Percentiles rank a stretch among this genome's conserved stretches.
These are phyloP conservation scores for Amazonetta brasiliensis DNA, from an alignment of 2,797 vertebrate species.

Conservation along the genomic window DNA sequence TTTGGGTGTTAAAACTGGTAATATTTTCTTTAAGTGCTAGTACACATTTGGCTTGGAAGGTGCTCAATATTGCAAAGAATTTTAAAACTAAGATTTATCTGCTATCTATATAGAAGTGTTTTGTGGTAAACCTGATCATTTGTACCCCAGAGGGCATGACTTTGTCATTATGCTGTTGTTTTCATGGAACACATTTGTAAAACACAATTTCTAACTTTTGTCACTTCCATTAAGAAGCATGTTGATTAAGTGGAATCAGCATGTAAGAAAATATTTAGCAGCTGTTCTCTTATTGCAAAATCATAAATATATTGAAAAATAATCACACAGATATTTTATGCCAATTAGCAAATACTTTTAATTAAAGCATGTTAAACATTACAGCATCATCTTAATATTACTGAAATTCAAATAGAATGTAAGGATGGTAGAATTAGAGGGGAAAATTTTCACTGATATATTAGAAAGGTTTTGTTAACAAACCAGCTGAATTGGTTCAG, in stretches of 20 bases:
- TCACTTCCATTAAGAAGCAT: constrained; percentile 43
- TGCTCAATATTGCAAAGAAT: constrained; percentile 6
- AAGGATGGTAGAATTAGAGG: background rate
- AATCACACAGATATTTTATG: constrained; percentile 71
- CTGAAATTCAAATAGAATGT: constrained; percentile 49
- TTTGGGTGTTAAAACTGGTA: constrained; percentile 65
- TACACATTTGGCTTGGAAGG: constrained; percentile 55
- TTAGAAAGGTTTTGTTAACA: constrained; percentile 59
- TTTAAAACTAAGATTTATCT: constrained; percentile 48
- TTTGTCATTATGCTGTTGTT: constrained; percentile 44
- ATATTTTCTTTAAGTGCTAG: constrained; percentile 72
- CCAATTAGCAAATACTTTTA: constrained; percentile 74
- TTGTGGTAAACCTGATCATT: constrained; percentile 31
- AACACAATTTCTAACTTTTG: constrained; percentile 36
- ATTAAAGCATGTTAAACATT: constrained; percentile 67
- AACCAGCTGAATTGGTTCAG: constrained; percentile 22
- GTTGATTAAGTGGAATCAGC: constrained; percentile 53
- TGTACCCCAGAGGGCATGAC: constrained; percentile 39
- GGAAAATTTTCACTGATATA: constrained; percentile 33
- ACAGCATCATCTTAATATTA: constrained; percentile 5
- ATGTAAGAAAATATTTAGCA: constrained; percentile 70
- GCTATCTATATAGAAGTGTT: background rate
- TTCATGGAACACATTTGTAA: constrained; percentile 27
- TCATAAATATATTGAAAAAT: constrained; percentile 73
- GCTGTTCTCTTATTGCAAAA: constrained; percentile 60